Evolutionary conservation across 2,888 invertebrate species (phyloP).

Genomic region (Oegoconia quadripuncta): DNA sequence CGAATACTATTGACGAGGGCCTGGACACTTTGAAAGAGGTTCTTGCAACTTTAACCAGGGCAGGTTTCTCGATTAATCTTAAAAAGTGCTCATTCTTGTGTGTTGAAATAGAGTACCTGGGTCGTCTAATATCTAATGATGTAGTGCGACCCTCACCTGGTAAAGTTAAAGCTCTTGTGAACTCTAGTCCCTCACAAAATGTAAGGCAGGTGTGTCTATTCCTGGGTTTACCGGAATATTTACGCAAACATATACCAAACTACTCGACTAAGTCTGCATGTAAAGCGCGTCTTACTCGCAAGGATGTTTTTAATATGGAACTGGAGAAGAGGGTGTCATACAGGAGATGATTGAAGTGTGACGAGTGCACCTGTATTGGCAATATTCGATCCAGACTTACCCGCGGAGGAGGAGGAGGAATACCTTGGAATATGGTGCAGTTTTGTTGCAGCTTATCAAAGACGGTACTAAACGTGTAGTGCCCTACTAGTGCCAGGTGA

Average conservation of each 20-base stretch:
- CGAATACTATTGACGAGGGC: background rate
- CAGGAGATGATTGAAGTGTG: constrained; percentile 7
- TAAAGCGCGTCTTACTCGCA: constrained; percentile 12
- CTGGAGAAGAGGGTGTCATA: background rate
- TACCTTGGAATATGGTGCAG: constrained; percentile 18
- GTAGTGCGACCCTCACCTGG: constrained; percentile 25
- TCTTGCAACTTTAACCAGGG: constrained; percentile 8
- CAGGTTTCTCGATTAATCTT: constrained; percentile 26
- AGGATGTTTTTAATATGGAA: background rate
- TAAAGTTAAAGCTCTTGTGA: constrained; percentile 22
- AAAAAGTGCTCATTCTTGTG: constrained; percentile 6
- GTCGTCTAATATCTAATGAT: constrained; percentile 20
- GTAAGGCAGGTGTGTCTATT: constrained; percentile 26
- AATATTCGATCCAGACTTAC: constrained; percentile 15
- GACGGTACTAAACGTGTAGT: constrained; percentile 12
- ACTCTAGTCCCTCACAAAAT: constrained; percentile 19
- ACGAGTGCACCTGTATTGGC: constrained; percentile 18
- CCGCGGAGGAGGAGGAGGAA: constrained; percentile 19
- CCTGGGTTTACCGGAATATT: constrained; percentile 24
- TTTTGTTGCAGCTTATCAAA: constrained; percentile 13
- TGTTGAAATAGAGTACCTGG: constrained; percentile 28
- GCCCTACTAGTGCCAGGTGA: constrained; percentile 17
- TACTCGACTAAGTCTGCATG: constrained; percentile 12
- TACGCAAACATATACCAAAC: constrained; percentile 18
- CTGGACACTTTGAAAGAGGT: constrained; percentile 2